A percentile compares a stretch with the other conserved stretches of the same genome.
Conservation (phyloP, 2,113 vertebrate genomes). For the Apodemus speciosus region DNA sequence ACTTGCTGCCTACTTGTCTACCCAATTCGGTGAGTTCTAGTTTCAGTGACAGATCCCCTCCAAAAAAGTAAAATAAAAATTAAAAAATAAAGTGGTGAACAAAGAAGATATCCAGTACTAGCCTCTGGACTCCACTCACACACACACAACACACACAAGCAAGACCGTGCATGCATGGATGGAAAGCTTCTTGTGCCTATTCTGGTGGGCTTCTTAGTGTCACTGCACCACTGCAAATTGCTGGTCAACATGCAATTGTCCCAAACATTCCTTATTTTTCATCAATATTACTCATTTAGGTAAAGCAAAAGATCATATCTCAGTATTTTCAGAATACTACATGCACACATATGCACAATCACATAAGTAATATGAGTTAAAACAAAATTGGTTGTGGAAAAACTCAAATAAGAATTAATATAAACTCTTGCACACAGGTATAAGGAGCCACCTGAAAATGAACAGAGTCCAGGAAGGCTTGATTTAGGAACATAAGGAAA, state of each 20-base stretch:
- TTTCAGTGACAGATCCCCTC: not conserved
- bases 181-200: not conserved
- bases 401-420: constrained; percentile 4
- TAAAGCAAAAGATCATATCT: not conserved
- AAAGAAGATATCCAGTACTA: not conserved
- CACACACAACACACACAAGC: not conserved
- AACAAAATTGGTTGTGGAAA: not conserved
- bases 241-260: not conserved
- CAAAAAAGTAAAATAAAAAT: not conserved
- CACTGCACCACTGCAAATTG: not conserved
- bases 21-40: not conserved
- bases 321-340: not conserved
- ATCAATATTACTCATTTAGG: not conserved
- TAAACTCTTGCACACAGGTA: constrained; percentile 40
- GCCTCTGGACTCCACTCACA: not conserved
- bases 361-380: not conserved
- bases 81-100: not conserved
- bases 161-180: not conserved
- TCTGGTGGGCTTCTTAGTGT: not conserved
- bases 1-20: not conserved
- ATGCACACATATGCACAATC: not conserved
- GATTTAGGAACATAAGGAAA: not conserved
- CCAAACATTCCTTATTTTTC: not conserved
- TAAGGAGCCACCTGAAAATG: not conserved
- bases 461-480: not conserved